Base-by-base conservation (phyloP, 2,888 invertebrate species). In the Disparrhopalites patrizii region DNA sequence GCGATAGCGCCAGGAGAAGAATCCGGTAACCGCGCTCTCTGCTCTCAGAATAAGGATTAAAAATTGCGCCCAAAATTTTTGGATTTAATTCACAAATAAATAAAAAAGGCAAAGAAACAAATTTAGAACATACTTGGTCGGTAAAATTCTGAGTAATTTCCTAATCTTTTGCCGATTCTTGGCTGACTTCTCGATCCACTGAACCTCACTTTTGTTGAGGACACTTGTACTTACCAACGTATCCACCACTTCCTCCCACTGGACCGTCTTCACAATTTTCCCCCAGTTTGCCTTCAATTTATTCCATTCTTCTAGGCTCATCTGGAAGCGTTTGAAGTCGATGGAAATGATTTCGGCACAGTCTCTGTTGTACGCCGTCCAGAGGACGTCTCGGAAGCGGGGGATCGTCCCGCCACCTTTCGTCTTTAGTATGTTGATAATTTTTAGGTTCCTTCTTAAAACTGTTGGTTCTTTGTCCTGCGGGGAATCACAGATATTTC, bases 121-220 rank as follows among this genome's bases (percentile, higher is more conserved):
- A 47, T 7, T 47, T n/a, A n/a, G 20, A 56, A 36, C 13, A 33
- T 51, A 61, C 51, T 61, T 61, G 1, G 43, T 27, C 2, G 63
- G 63, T 43, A 63, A 40, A 18, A 63, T 43, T 7, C 63, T 23
- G 15, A 63, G 33, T 20, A 56, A 13, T 63, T 63, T 63, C 25
- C 63, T 18, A 40, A 63, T 63, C 20, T 31, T 28, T 8, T 63
- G 63, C 15, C 50, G 40, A 33, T 63, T 63, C 47, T 63, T 55
- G 8, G 20, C 15, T 18, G 63, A 63, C 25, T 47, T 63, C 1
- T 47, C 43, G 10, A 63, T 55, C 63, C 63, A 63, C 20, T 63
- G 25, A 3, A 28, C 23, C 27, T 63, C 55, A 1, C 13, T 33
- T 10, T 54, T 18, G n/a, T 31, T 15, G 2, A 62, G 27, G n/a